A percentile compares a stretch with the other conserved stretches of the same genome.
Conservation (phyloP, 92 coral and sea anemone species). For the Chrysogorgia sp. region DNA sequence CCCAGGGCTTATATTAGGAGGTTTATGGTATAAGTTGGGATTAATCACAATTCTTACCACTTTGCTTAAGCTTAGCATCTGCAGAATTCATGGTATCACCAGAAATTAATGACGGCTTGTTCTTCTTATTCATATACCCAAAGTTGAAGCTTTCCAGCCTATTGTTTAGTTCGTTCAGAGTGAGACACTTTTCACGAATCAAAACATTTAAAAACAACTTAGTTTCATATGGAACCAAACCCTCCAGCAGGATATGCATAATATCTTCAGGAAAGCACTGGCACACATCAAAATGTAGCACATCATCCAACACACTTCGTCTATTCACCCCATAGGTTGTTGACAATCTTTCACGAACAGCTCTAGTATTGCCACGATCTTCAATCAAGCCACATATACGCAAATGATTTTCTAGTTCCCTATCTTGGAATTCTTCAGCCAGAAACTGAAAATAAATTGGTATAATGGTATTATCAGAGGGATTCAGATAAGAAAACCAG, state of each 20-base stretch:
- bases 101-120: slow-evolving; percentile 51
- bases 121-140: slow-evolving; percentile 47
- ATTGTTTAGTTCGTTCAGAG: slow-evolving; percentile 41
- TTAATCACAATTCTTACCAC: slow-evolving; percentile 11
- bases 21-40: too few relatives aligned
- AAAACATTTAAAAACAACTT: slow-evolving; percentile 37
- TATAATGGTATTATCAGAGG: background rate
- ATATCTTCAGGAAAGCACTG: slow-evolving; percentile 56
- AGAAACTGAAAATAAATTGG: slow-evolving; percentile 29
- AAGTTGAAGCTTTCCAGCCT: slow-evolving; percentile 45
- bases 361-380: slow-evolving; percentile 34
- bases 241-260: slow-evolving; percentile 62
- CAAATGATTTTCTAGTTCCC: slow-evolving; percentile 27
- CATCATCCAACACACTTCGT: slow-evolving; percentile 23
- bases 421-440: slow-evolving; percentile 42
- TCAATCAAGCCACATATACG: slow-evolving; percentile 26
- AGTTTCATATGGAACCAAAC: slow-evolving; percentile 54
- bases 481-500: too few relatives aligned
- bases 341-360: slow-evolving; percentile 25
- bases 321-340: slow-evolving; percentile 45
- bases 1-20: background rate
- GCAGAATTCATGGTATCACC: slow-evolving; percentile 47
- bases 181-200: slow-evolving; percentile 37
- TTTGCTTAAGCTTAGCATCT: slow-evolving; percentile 56
- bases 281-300: slow-evolving; percentile 53